Evolutionary conservation across 2,888 invertebrate genomes (phyloP).

Genomic region (Lochmaea capreae): DNA sequence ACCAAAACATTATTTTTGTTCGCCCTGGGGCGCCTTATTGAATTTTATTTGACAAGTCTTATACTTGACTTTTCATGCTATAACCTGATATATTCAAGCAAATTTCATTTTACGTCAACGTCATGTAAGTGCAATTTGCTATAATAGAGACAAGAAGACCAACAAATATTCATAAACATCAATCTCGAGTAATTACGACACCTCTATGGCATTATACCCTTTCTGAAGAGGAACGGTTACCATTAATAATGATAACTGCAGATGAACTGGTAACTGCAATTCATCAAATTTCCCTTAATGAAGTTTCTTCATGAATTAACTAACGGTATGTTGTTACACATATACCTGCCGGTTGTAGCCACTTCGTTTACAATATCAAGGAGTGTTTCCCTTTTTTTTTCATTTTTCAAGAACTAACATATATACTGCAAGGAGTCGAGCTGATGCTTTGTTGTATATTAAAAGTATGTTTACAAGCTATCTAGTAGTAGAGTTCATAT

Average conservation of each 20-base stretch:
- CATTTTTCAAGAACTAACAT: no score
- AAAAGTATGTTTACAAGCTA: no score
- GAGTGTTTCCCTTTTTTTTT: no score
- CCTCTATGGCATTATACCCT: slow-evolving; percentile 27
- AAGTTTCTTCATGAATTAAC: slow-evolving; percentile 45
- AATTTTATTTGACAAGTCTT: no score
- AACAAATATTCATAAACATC: slow-evolving; percentile 23
- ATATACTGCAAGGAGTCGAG: no score
- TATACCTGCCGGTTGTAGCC: neutral
- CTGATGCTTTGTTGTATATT: no score
- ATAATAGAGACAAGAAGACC: neutral
- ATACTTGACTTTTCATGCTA: no score
- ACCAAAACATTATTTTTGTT: no score
- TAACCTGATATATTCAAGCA: no score
- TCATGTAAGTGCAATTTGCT: neutral
- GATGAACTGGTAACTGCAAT: slow-evolving; percentile 55
- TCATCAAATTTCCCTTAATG: slow-evolving; percentile 60
- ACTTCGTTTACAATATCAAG: neutral
- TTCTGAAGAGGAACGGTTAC: slow-evolving; percentile 51
- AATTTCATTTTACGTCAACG: neutral
- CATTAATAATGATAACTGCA: slow-evolving; percentile 56
- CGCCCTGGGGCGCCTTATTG: no score
- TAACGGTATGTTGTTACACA: neutral
- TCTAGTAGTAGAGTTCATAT: no score
- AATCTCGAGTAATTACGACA: slow-evolving; percentile 37